A percentile compares a stretch with the other conserved stretches of the same genome.
These are phyloP conservation scores for Lepidurus apus DNA, from an alignment of 1,140 invertebrate species.

Conservation along the genomic window DNA sequence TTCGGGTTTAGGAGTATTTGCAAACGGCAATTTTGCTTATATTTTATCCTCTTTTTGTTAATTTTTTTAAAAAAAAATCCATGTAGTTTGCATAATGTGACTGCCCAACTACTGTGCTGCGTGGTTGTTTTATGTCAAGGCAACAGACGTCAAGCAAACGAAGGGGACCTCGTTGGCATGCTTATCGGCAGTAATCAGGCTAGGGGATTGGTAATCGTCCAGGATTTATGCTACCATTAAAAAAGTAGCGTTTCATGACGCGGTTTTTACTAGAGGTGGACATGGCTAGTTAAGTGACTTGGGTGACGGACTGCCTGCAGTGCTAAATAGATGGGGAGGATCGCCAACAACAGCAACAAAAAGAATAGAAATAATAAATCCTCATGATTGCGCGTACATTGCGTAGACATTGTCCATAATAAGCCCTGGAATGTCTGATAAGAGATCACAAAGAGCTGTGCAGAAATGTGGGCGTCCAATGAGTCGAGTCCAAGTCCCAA, in stretches of 20 bases:
- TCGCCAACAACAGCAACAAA: no score
- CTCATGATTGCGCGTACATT: not conserved
- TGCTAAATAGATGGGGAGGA: not conserved
- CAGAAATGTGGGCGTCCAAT: not conserved
- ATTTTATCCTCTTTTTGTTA: not conserved
- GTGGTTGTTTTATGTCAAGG: not conserved
- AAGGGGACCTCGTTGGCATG: not conserved
- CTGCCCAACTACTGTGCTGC: conserved; percentile 13
- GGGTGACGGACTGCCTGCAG: conserved; percentile 10
- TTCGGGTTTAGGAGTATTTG: not conserved
- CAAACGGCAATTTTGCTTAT: not conserved
- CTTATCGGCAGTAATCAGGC: conserved; percentile 17
- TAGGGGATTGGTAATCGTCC: conserved; percentile 20
- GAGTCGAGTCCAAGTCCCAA: not conserved
- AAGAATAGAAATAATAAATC: not conserved
- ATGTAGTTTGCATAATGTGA: conserved; percentile 9
- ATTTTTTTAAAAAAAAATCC: not conserved
- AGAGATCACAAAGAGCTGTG: not conserved
- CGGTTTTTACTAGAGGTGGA: conserved; percentile 13
- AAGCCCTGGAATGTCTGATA: not conserved
- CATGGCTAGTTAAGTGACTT: conserved; percentile 1
- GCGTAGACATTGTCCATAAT: not conserved
- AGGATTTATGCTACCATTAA: conserved; percentile 10
- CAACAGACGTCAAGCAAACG: conserved; percentile 4
- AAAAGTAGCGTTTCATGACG: conserved; percentile 11